Conservation (phyloP, 1,140 invertebrate species). For the Tetramorium alpestre region DNA sequence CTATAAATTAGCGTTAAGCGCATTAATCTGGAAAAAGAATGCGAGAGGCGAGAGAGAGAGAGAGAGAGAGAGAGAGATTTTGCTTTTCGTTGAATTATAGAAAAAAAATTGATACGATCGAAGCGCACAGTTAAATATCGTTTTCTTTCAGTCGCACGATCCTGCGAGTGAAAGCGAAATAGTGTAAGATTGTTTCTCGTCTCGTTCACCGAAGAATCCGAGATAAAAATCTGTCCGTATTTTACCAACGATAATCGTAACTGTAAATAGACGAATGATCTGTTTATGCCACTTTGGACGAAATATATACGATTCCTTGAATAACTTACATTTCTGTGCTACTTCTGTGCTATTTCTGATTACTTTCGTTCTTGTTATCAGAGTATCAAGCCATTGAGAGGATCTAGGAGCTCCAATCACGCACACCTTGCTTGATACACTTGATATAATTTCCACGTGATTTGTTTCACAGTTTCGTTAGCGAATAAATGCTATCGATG, state of each 20-base stretch:
- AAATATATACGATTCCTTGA: conserved; percentile 51
- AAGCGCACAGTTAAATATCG: conserved; percentile 32
- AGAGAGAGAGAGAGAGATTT: background rate
- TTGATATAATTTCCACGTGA: conserved; percentile 34
- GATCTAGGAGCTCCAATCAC: conserved; percentile 21
- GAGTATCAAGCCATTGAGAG: background rate
- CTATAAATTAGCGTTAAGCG: background rate
- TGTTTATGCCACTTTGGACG: conserved; percentile 38
- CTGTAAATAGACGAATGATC: conserved; percentile 50
- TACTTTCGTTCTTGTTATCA: conserved; percentile 8
- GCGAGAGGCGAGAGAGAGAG: background rate
- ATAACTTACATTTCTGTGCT: conserved; percentile 38
- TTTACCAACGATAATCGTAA: conserved; percentile 63
- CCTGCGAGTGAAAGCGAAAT: background rate
- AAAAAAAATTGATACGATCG: conserved; percentile 24
- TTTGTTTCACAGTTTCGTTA: conserved; percentile 7
- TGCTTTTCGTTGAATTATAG: background rate
- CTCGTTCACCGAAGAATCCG: conserved; percentile 43
- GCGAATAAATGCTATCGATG: background rate
- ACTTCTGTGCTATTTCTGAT: conserved; percentile 24
- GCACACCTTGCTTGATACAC: conserved; percentile 13
- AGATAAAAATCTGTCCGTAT: conserved; percentile 58
- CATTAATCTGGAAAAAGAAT: background rate
- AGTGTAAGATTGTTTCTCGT: conserved; percentile 35
- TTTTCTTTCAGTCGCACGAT: conserved; percentile 43